Conservation (phyloP, 37 sponge, comb jelly and placozoan species). For the Agelas oroides region DNA sequence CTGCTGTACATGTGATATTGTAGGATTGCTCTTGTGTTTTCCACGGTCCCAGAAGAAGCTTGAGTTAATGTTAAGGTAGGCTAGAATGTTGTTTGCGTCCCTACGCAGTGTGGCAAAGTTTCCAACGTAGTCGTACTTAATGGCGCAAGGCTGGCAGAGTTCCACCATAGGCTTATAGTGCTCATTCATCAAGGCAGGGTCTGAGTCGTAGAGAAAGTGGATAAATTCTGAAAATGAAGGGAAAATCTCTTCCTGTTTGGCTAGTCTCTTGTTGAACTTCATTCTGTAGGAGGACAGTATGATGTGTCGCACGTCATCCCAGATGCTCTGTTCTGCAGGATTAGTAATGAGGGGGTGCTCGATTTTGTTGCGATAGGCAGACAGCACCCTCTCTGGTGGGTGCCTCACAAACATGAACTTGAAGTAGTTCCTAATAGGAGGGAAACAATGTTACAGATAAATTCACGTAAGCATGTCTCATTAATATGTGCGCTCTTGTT, state of each 20-base stretch:
- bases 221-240: constrained; percentile 69
- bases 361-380: constrained; percentile 76
- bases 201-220: constrained; percentile 27
- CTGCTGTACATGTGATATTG: not conserved
- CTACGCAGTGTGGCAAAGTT: constrained; percentile 44
- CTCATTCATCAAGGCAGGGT: constrained; percentile 57
- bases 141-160: constrained; percentile 71
- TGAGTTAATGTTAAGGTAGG: constrained; percentile 15
- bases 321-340: constrained; percentile 26
- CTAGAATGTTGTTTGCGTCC: constrained; percentile 42
- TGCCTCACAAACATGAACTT: constrained; percentile 80
- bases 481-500: no score
- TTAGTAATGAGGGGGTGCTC: constrained; percentile 48
- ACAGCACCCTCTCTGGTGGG: constrained; percentile 63
- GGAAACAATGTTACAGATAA: constrained; percentile 22
- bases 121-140: constrained; percentile 74
- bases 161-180: constrained; percentile 62
- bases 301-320: constrained; percentile 62
- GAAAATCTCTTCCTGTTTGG: not conserved
- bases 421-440: constrained; percentile 57
- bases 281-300: not conserved
- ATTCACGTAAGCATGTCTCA: no score
- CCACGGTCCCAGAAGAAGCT: constrained; percentile 41
- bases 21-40: constrained; percentile 7
- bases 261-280: not conserved